These are phyloP conservation scores for Hylia prasina DNA, from an alignment of 2,113 vertebrate genomes.

Conservation along the genomic window DNA sequence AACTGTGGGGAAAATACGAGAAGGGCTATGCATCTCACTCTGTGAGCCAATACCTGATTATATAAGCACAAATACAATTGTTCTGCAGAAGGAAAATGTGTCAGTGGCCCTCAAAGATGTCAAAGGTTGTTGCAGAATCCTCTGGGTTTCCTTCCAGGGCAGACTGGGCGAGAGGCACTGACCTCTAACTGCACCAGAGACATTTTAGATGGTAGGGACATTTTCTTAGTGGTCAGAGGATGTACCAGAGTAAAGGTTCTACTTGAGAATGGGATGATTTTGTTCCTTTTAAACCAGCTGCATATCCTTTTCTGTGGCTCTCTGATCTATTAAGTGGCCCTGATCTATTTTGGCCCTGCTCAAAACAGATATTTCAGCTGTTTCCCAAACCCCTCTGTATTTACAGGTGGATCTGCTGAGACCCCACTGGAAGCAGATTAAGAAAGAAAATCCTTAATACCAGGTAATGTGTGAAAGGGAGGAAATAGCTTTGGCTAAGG, in stretches of 20 bases:
- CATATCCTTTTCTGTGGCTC: background rate
- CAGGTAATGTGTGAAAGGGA: background rate
- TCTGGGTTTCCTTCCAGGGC: background rate
- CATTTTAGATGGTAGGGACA: background rate
- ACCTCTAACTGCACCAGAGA: background rate
- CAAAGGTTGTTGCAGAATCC: background rate
- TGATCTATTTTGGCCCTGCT: background rate
- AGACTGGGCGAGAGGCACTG: background rate
- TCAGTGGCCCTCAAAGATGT: background rate
- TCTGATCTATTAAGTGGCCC: background rate
- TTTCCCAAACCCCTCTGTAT: background rate
- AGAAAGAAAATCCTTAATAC: background rate
- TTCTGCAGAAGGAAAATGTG: background rate
- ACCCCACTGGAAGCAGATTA: background rate
- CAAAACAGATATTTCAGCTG: background rate
- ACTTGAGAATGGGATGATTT: background rate
- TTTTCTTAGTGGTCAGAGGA: background rate
- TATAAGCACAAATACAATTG: background rate
- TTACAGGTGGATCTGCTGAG: background rate
- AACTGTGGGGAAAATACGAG: background rate
- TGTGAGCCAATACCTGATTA: background rate
- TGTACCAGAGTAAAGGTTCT: background rate
- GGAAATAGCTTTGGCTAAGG: background rate
- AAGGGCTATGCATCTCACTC: background rate
- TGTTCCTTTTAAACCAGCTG: background rate